Conservation (phyloP, 2,888 invertebrate species). For the Pteria penguin region DNA sequence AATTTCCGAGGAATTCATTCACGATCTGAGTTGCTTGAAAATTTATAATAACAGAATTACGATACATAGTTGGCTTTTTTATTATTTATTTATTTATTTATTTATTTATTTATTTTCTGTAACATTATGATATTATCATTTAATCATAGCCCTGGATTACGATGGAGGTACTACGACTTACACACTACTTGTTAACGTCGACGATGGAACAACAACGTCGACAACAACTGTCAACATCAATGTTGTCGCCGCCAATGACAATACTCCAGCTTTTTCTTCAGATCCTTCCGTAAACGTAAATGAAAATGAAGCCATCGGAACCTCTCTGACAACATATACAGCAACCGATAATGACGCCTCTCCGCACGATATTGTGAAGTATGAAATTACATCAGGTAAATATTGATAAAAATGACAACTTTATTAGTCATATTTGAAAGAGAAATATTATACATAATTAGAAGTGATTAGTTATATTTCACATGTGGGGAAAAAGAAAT, state of each 20-base stretch:
- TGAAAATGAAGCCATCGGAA: not conserved
- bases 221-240: constrained; percentile 5
- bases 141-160: constrained; percentile 16
- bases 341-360: constrained; percentile 6
- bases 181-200: not conserved
- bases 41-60: too few species aligned
- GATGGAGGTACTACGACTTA: constrained; percentile 7
- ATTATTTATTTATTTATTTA: too few species aligned
- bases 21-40: too few species aligned
- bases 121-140: too few species aligned
- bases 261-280: not conserved
- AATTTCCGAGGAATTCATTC: too few species aligned
- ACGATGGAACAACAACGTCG: not conserved
- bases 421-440: too few species aligned
- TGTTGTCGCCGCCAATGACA: constrained; percentile 3
- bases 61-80: too few species aligned
- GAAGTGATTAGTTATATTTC: too few species aligned
- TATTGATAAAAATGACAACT: too few species aligned
- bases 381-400: constrained; percentile 7
- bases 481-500: too few species aligned
- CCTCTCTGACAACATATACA: constrained; percentile 4
- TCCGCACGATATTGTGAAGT: not conserved
- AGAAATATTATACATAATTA: too few species aligned
- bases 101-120: too few species aligned
- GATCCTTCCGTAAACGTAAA: not conserved